These are phyloP conservation scores for Ophioninae sp. DNA, from an alignment of 2,888 invertebrate genomes.

Conservation along the genomic window DNA sequence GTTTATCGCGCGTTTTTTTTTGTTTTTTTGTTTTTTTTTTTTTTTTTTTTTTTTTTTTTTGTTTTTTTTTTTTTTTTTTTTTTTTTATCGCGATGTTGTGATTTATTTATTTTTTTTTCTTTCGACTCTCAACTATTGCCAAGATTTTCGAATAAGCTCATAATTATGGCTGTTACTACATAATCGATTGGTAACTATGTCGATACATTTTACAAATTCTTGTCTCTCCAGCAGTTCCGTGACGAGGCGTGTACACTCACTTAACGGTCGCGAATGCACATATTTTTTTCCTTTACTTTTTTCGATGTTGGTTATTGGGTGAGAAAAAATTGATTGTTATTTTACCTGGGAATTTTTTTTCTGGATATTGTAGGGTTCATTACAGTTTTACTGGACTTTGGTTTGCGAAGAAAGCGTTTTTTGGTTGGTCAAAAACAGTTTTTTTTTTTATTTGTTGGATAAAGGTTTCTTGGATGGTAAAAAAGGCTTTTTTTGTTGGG, in stretches of 20 bases:
- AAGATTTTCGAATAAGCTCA: not conserved
- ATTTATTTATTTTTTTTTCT: not conserved
- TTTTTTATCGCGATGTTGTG: slow-evolving; percentile 13
- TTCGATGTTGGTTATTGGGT: not conserved
- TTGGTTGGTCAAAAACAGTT: too few relatives aligned
- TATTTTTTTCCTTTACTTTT: slow-evolving; percentile 12
- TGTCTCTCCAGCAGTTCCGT: not conserved
- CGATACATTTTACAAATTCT: slow-evolving; percentile 16
- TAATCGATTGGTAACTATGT: slow-evolving; percentile 16
- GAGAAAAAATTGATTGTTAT: slow-evolving; percentile 26
- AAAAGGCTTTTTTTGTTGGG: too few relatives aligned
- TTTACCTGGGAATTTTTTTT: not conserved
- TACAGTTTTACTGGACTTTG: not conserved
- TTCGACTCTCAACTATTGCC: slow-evolving; percentile 10
- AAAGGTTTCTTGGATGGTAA: too few relatives aligned
- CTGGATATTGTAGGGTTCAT: slow-evolving; percentile 44
- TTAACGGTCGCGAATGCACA: not conserved
- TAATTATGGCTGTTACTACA: slow-evolving; percentile 1
- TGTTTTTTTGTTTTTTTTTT: not conserved
- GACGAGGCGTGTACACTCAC: not conserved
- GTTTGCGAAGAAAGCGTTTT: too few relatives aligned
- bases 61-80: not conserved
- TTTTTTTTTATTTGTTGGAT: too few relatives aligned
- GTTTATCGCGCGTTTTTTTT: slow-evolving; percentile 14
- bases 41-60: too few relatives aligned